Evolutionary conservation across 64 coral and sea anemone genomes (phyloP).

Genomic region (Pocillopora damicornis): DNA sequence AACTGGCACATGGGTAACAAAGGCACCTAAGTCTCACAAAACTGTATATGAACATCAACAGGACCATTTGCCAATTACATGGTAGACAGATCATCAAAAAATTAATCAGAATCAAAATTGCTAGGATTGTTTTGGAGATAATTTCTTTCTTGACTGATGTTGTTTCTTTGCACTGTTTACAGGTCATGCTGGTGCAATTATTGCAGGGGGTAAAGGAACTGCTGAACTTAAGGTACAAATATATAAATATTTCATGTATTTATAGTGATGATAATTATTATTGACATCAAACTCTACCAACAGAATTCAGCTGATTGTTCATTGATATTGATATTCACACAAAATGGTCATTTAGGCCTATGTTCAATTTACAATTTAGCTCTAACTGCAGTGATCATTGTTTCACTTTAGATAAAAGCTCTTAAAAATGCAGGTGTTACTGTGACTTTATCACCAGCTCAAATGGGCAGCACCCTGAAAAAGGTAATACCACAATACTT

Average conservation of each 20-base stretch:
- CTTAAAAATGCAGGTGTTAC: constrained; percentile 83
- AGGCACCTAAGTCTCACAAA: no score
- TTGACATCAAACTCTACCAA: no score
- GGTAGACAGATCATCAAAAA: no score
- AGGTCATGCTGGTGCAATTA: constrained; percentile 94
- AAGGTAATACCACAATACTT: constrained; percentile 41
- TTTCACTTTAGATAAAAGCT: constrained; percentile 64
- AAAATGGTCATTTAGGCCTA: no score
- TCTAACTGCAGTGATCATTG: neutral
- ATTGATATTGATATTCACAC: neutral
- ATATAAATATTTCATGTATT: neutral
- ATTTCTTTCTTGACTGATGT: neutral
- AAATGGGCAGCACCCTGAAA: constrained; percentile 79
- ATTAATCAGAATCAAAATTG: no score
- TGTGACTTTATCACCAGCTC: constrained; percentile 84
- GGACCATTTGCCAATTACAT: no score
- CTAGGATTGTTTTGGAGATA: neutral
- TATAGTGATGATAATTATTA: neutral
- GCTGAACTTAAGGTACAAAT: constrained; percentile 85
- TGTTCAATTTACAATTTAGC: neutral
- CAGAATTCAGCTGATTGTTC: neutral
- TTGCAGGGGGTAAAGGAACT: constrained; percentile 78
- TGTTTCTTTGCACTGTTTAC: neutral
- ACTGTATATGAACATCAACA: no score
- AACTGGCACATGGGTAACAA: no score